phyloP scores from a whole-genome alignment of 1,140 invertebrate genomes.

The Aporrectodea caliginosa region DNA sequence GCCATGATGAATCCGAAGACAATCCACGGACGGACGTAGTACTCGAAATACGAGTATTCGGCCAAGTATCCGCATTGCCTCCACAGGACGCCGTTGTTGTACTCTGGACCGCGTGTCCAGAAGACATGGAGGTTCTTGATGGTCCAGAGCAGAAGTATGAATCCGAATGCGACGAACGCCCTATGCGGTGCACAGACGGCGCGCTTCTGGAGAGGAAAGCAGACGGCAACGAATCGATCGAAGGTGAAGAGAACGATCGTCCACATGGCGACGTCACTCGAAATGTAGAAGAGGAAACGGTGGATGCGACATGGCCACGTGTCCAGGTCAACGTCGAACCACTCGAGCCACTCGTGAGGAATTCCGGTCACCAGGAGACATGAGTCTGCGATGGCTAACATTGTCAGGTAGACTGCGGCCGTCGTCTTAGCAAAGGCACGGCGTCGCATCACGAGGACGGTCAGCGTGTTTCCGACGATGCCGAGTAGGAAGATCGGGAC shows the following conservation, averaged over 20 bases:
- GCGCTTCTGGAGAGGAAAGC: conserved; percentile 33
- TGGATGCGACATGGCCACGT: conserved; percentile 33
- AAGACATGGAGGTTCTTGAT: conserved; percentile 30
- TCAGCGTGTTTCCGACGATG: conserved; percentile 14
- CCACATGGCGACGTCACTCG: conserved; percentile 34
- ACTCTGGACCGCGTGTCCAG: conserved; percentile 29
- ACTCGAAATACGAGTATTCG: conserved; percentile 23
- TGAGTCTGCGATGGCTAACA: conserved; percentile 17
- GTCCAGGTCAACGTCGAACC: conserved; percentile 7
- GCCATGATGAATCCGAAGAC: conserved; percentile 23
- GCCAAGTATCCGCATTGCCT: conserved; percentile 21
- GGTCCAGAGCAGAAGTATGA: conserved; percentile 12
- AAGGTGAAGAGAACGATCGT: conserved; percentile 36
- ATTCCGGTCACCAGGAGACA: conserved; percentile 24
- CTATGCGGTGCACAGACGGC: conserved; percentile 15
- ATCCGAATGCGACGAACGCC: conserved; percentile 4
- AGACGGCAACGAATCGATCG: conserved; percentile 38
- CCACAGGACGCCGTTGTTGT: conserved; percentile 5
- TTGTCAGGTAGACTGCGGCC: conserved; percentile 18
- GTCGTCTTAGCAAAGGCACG: conserved; percentile 10
- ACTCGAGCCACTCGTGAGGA: conserved; percentile 25
- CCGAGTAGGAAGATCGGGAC: background rate
- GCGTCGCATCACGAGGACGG: conserved; percentile 12
- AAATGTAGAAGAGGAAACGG: conserved; percentile 31
- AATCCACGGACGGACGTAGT: conserved; percentile 30